A percentile compares a stretch with the other conserved stretches of the same genome.
Conservation (phyloP, 1,140 invertebrate genomes). For the Gryon sp. region DNA sequence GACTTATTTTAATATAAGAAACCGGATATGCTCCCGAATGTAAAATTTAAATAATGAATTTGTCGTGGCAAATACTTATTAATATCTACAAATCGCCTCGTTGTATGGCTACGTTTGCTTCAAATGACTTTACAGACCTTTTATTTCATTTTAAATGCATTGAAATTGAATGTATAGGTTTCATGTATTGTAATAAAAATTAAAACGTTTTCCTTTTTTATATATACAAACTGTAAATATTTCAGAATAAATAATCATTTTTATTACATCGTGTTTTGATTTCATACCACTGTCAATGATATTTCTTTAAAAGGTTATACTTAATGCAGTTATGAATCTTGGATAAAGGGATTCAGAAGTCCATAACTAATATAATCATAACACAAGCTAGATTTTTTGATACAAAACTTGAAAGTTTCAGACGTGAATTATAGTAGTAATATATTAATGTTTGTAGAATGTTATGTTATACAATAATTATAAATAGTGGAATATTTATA, state of each 20-base stretch:
- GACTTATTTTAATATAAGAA: conserved; percentile 36
- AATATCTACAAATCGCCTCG: conserved; percentile 42
- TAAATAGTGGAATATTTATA: no score
- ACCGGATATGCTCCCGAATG: conserved; percentile 19
- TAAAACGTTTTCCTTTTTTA: conserved; percentile 67
- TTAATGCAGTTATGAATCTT: no score
- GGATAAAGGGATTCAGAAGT: no score
- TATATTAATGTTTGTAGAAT: no score
- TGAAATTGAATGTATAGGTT: conserved; percentile 45
- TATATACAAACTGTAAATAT: conserved; percentile 74
- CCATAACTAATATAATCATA: no score
- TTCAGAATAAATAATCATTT: conserved; percentile 77
- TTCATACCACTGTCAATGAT: no score
- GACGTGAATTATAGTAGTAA: no score
- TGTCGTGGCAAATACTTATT: conserved; percentile 25
- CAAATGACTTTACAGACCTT: conserved; percentile 42
- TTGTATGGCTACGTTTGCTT: conserved; percentile 33
- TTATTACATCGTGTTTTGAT: conserved; percentile 66
- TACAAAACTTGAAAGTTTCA: no score
- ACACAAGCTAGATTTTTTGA: no score
- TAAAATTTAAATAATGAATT: conserved; percentile 52
- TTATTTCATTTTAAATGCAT: conserved; percentile 43
- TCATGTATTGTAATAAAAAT: conserved; percentile 48
- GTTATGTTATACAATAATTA: no score
- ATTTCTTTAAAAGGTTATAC: no score